A percentile compares a stretch with the other conserved stretches of the same genome.
Conservation (phyloP, 2,888 invertebrate genomes). For the Tetanocera ferruginea region DNA sequence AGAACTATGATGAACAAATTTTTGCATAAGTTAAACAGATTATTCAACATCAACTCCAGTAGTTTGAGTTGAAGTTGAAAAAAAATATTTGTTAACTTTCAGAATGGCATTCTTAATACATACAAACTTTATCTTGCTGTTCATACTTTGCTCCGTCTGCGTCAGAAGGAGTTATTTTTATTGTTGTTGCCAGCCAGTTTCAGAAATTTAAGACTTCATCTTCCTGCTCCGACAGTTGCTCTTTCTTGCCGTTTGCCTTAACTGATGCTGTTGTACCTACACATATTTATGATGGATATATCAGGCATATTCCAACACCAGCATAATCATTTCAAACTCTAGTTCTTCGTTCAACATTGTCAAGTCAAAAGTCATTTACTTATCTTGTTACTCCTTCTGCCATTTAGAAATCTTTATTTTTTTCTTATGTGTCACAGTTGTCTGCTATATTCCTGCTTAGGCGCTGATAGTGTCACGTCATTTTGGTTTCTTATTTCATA, state of each 20-base stretch:
- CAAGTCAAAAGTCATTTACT: conserved; percentile 1
- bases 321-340: not conserved
- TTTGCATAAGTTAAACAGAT: not conserved
- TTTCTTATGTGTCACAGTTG: not conserved
- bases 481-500: not conserved
- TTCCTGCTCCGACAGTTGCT: no score
- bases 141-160: not conserved
- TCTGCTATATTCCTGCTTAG: no score
- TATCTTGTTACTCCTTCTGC: not conserved
- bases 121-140: not conserved
- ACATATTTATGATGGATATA: not conserved
- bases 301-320: not conserved
- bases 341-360: not conserved
- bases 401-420: not conserved
- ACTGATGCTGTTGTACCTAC: no score
- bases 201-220: no score
- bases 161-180: not conserved
- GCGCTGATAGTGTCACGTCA: not conserved
- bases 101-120: not conserved
- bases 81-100: not conserved
- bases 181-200: no score
- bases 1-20: not conserved
- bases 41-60: not conserved
- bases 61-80: no score
- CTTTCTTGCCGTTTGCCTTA: no score